Evolutionary conservation across 2,797 vertebrate genomes (phyloP).

Genomic region (Peromyscus melanophrys): DNA sequence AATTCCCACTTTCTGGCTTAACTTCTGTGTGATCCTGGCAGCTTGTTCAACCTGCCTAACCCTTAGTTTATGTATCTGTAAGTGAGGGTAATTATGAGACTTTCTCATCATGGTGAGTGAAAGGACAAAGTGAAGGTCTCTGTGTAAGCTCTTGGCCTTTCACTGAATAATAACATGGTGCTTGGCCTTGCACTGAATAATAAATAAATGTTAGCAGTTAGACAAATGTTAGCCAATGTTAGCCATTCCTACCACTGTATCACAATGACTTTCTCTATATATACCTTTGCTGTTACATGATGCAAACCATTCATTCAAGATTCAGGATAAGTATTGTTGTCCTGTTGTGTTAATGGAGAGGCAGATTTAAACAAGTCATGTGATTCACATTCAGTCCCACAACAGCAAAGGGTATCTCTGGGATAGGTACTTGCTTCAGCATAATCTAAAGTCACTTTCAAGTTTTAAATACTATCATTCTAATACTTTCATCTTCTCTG

Average conservation of each 20-base stretch:
- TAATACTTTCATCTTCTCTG: neutral
- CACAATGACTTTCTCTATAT: neutral
- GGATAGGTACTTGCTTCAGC: neutral
- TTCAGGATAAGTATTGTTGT: neutral
- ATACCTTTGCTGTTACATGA: neutral
- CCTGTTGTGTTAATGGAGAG: neutral
- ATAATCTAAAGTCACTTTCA: neutral
- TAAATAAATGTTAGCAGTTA: neutral
- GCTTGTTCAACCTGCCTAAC: neutral
- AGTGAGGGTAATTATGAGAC: slow-evolving; percentile 32
- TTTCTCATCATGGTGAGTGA: neutral
- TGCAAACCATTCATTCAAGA: neutral
- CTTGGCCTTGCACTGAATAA: neutral
- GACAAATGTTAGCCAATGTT: neutral
- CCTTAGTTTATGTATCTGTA: slow-evolving; percentile 32
- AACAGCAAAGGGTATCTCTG: neutral
- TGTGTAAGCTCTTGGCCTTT: neutral
- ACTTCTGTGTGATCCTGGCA: neutral
- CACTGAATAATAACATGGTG: neutral
- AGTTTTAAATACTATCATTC: neutral
- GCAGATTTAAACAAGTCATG: neutral
- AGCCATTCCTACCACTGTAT: neutral
- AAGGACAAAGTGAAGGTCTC: neutral
- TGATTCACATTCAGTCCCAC: neutral
- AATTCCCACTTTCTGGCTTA: neutral